Conservation (phyloP, 37 sponge, comb jelly and placozoan genomes). For the Tethya wilhelma region DNA sequence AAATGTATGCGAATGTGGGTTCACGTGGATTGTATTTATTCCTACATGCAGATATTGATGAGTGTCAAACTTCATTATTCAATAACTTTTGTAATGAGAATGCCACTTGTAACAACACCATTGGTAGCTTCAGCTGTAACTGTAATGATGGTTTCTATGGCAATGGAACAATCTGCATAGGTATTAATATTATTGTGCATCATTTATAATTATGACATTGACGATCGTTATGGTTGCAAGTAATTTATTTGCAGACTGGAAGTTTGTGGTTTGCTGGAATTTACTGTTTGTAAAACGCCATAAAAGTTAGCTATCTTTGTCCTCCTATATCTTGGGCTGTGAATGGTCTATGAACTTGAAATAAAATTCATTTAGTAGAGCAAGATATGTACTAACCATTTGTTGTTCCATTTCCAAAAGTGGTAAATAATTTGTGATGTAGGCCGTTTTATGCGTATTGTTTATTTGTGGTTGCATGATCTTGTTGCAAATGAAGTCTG, state of each 20-base stretch:
- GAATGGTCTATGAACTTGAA: too few species aligned
- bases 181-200: background rate
- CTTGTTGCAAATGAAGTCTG: too few species aligned
- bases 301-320: too few species aligned
- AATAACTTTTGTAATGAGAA: conserved; percentile 4
- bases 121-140: conserved; percentile 24
- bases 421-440: too few species aligned
- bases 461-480: too few species aligned
- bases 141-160: conserved; percentile 11
- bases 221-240: background rate
- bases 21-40: background rate
- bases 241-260: background rate
- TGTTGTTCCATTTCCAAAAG: too few species aligned
- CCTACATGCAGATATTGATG: conserved; percentile 13
- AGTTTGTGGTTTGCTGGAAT: too few species aligned
- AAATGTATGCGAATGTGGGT: background rate
- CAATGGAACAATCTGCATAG: background rate
- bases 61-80: background rate
- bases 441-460: too few species aligned
- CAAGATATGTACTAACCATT: too few species aligned
- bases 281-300: too few species aligned
- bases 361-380: too few species aligned
- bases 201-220: background rate
- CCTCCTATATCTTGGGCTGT: too few species aligned
- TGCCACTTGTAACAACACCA: conserved; percentile 7